Evolutionary conservation across 2,113 vertebrate species (phyloP), one percentile per base, ranked within the genome.

Genomic region (Dipodomys spectabilis): DNA sequence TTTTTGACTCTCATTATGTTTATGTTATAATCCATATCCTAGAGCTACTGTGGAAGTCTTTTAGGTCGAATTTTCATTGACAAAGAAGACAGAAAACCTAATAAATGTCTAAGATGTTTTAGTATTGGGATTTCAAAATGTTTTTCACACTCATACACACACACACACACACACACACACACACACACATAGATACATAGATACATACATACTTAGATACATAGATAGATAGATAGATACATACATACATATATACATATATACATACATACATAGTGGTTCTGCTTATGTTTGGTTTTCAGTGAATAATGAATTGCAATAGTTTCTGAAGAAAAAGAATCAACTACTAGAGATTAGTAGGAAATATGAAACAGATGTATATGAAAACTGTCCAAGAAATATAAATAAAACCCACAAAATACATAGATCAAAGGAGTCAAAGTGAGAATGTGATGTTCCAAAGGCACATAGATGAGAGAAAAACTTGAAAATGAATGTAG

Each of bases 261-360:
- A 71, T 39, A 39, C 39, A 49, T 39, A 39, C 39, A 49, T 49
- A 49, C 12, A 49, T 49, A 49, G 49, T 49, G 49, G 49, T 49
- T 49, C 74, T 85, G 18, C 13, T 85, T 4, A 39, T 80, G 2
- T 22, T 62, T 15, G 1, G 7, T 79, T 95, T 53, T 91, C 72
- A 88, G 8, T 68, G 68, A 95, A 78, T 82, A 19, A 45, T 39
- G 28, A 77, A 78, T 8, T 88, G 30, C 93, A 94, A 82, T 4
- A 60, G 8, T 88, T 82, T 92, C 82, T 87, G n/a, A 67, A 35
- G 7, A 95, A 85, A 92, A 85, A 20, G 8, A 6, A 39, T 69
- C 23, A 93, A 22, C 13, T 39, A 30, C 23, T 35, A 75, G 22
- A 84, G 3, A 78, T 22, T 69, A 22, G 35, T 44, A 71, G 45